Evolutionary conservation across 1,140 invertebrate genomes (phyloP).

Genomic region (Papilio helenus): DNA sequence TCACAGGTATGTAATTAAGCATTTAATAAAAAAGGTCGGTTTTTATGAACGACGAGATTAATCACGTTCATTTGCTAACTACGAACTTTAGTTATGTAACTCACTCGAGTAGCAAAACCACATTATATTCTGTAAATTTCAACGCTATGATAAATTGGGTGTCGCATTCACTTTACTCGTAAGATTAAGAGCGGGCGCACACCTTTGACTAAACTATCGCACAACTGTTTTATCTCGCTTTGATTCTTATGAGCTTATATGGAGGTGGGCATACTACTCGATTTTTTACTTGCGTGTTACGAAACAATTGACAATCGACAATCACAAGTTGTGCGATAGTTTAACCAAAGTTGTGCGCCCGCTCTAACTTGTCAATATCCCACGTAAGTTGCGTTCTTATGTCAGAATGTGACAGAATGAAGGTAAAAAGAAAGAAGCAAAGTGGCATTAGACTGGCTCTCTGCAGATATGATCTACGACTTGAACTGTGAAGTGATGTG

Average conservation of each 20-base stretch:
- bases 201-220: too few relatives aligned
- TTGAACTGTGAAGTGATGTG: conserved; percentile 2
- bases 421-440: neutral
- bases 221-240: too few relatives aligned
- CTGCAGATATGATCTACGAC: neutral
- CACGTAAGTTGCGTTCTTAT: neutral
- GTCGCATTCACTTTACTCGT: neutral
- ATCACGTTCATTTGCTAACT: conserved; percentile 1
- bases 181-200: too few relatives aligned
- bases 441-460: neutral
- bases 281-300: too few relatives aligned
- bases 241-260: too few relatives aligned
- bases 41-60: neutral
- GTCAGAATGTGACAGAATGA: neutral
- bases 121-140: neutral
- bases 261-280: too few relatives aligned
- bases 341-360: neutral
- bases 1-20: neutral
- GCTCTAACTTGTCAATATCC: neutral
- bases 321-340: too few relatives aligned
- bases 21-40: conserved; percentile 4
- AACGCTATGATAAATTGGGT: neutral
- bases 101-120: neutral
- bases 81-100: neutral
- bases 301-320: too few relatives aligned